Conservation (phyloP, 1,140 invertebrate genomes). For the Papilio xuthus region DNA sequence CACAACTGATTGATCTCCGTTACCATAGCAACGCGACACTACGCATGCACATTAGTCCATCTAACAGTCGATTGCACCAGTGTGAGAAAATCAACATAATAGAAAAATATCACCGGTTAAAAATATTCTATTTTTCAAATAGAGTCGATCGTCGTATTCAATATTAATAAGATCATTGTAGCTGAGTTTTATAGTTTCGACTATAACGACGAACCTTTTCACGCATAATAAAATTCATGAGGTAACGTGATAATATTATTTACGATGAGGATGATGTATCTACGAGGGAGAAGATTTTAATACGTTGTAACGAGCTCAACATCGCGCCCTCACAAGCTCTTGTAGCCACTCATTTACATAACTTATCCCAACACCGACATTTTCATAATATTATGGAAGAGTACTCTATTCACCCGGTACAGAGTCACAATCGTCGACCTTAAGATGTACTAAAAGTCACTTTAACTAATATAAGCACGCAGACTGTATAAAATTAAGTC, state of each 20-base stretch:
- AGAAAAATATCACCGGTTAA: not conserved
- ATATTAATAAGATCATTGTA: not conserved
- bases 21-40: not conserved
- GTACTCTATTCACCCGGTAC: not conserved
- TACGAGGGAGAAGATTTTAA: conserved; percentile 2
- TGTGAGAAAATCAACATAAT: not conserved
- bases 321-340: not conserved
- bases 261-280: conserved; percentile 10
- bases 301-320: conserved; percentile 9
- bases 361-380: not conserved
- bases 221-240: conserved; percentile 23
- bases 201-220: conserved; percentile 1
- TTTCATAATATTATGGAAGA: conserved; percentile 14
- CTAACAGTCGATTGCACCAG: not conserved
- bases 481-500: not conserved
- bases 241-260: conserved; percentile 6
- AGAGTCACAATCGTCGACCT: not conserved
- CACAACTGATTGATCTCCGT: not conserved
- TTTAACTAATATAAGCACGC: not conserved
- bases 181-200: conserved; percentile 2
- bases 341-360: not conserved
- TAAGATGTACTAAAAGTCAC: not conserved
- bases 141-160: not conserved
- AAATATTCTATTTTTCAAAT: too few species aligned
- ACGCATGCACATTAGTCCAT: not conserved